Conservation (phyloP, 2,113 vertebrate species). For the Pseudopodoces humilis region DNA sequence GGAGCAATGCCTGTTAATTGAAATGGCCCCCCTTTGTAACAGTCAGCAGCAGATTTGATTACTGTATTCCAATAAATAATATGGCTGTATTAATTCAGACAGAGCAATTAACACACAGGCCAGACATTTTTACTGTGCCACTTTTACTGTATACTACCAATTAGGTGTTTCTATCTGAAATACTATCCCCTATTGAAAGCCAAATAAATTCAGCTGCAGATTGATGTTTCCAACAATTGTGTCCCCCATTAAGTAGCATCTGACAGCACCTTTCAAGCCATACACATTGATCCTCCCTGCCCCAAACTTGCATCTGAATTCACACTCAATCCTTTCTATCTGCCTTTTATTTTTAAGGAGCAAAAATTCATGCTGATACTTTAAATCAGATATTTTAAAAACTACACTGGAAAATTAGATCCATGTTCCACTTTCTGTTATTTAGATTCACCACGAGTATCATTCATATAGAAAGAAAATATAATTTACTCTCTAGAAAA, state of each 20-base stretch:
- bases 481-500: not conserved
- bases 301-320: not conserved
- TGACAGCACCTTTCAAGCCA: slow-evolving; percentile 13
- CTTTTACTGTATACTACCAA: slow-evolving; percentile 58
- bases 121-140: slow-evolving; percentile 59
- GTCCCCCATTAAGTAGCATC: not conserved
- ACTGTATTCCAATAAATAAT: slow-evolving; percentile 71
- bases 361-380: not conserved
- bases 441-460: not conserved
- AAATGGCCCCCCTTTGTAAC: slow-evolving; percentile 36
- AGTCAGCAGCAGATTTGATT: slow-evolving; percentile 63
- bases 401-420: not conserved
- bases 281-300: not conserved
- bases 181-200: slow-evolving; percentile 25
- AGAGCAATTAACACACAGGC: slow-evolving; percentile 71
- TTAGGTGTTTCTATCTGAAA: slow-evolving; percentile 63
- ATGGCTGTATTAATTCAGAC: slow-evolving; percentile 64
- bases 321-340: not conserved
- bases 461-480: not conserved
- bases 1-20: slow-evolving; percentile 65
- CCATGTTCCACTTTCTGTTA: not conserved
- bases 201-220: slow-evolving; percentile 59
- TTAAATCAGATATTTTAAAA: not conserved
- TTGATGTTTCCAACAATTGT: slow-evolving; percentile 37
- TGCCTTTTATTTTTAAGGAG: not conserved